Evolutionary conservation across 2,113 vertebrate species (phyloP).

Genomic region (Neolamprologus cancellatus): DNA sequence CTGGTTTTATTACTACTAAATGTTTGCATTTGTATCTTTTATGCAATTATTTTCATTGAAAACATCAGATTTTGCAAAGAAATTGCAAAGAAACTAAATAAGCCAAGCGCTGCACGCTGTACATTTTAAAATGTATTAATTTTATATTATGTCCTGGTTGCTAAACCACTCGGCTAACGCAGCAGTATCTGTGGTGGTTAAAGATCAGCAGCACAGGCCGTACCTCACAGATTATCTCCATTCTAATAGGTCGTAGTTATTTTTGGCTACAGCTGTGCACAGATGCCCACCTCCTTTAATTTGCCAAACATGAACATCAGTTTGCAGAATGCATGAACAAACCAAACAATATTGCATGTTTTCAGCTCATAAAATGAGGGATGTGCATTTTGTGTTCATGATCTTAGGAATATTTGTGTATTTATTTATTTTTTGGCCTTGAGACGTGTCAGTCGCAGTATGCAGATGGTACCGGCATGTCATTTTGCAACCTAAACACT

Average conservation of each 20-base stretch:
- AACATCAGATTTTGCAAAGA: neutral
- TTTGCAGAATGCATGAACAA: constrained; percentile 18
- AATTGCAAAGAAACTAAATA: neutral
- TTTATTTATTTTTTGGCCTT: neutral
- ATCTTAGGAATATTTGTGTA: neutral
- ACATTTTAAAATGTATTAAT: neutral
- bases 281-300: neutral
- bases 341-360: constrained; percentile 23
- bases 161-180: neutral
- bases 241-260: neutral
- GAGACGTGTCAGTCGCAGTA: constrained; percentile 15
- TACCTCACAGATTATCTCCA: neutral
- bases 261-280: neutral
- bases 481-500: constrained; percentile 37
- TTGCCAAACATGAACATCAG: neutral
- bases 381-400: constrained; percentile 17
- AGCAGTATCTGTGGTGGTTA: neutral
- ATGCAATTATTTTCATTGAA: neutral
- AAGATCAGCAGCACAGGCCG: neutral
- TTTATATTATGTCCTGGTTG: neutral
- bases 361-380: neutral
- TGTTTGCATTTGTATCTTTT: neutral
- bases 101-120: neutral
- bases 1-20: neutral
- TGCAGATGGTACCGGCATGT: constrained; percentile 51